These are phyloP conservation scores for Papilio elwesi DNA, from an alignment of 2,888 invertebrate genomes.

Conservation along the genomic window DNA sequence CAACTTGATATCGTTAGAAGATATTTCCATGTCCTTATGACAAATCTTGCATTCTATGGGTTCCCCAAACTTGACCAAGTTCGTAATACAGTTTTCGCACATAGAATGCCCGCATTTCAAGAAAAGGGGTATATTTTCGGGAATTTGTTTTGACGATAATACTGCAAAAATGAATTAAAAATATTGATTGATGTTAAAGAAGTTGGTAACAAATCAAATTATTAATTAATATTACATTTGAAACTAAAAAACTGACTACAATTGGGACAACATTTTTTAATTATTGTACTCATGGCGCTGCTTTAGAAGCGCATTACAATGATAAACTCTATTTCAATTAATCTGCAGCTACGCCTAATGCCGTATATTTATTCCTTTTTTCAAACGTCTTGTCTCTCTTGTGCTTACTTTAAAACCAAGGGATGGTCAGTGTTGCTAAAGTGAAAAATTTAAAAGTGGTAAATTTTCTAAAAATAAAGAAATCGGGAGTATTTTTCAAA, in stretches of 20 bases:
- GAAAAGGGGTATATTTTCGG: constrained; percentile 81
- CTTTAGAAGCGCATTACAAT: constrained; percentile 9
- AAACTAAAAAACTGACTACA: constrained; percentile 71
- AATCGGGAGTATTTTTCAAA: too few species aligned
- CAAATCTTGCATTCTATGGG: constrained; percentile 81
- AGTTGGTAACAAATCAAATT: not conserved
- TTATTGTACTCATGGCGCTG: constrained; percentile 61
- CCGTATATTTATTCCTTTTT: not conserved
- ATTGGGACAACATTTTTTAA: constrained; percentile 69
- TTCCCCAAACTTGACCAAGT: constrained; percentile 64
- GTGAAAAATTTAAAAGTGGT: too few species aligned
- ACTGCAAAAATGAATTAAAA: constrained; percentile 48
- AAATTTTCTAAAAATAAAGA: too few species aligned
- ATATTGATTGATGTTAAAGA: not conserved
- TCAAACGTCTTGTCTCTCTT: too few species aligned
- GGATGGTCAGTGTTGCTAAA: too few species aligned
- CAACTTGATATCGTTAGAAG: constrained; percentile 49
- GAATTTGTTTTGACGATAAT: constrained; percentile 51
- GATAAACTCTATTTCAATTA: not conserved
- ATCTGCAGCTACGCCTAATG: not conserved
- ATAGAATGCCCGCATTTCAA: constrained; percentile 87
- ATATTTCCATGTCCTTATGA: constrained; percentile 60
- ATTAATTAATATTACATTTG: constrained; percentile 60
- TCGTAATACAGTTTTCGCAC: constrained; percentile 86
- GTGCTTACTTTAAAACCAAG: too few species aligned